A percentile compares a stretch with the other conserved stretches of the same genome.
phyloP scores from a whole-genome alignment of 1,140 invertebrate species.

The Parasteatoda tepidariorum region DNA sequence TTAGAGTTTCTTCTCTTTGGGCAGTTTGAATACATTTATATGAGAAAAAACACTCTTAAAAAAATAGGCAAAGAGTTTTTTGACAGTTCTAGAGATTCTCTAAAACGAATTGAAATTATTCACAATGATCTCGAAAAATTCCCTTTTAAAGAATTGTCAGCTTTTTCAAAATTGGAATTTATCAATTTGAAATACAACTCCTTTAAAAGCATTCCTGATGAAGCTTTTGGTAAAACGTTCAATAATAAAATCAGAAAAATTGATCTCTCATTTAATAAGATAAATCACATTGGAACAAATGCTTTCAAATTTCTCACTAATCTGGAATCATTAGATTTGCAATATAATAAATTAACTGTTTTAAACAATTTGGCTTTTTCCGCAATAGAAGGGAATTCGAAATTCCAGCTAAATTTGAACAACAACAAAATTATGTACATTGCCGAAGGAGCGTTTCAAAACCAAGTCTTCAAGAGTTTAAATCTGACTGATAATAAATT shows the following conservation, averaged over 20 bases:
- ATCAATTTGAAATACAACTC: constrained; percentile 53
- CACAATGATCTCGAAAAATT: constrained; percentile 59
- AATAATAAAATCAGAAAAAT: constrained; percentile 51
- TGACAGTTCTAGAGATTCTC: constrained; percentile 22
- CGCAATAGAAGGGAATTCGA: constrained; percentile 8
- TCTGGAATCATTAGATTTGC: constrained; percentile 49
- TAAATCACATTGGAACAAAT: constrained; percentile 54
- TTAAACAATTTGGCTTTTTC: constrained; percentile 58
- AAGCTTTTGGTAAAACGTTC: constrained; percentile 33
- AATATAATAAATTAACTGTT: constrained; percentile 55
- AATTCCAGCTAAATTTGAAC: constrained; percentile 30
- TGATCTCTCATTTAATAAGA: constrained; percentile 62
- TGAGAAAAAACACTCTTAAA: constrained; percentile 45
- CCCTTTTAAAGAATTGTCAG: constrained; percentile 48
- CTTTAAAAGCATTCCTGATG: constrained; percentile 56
- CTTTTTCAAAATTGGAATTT: constrained; percentile 52
- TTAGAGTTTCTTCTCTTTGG: constrained; percentile 27
- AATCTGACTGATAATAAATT: constrained; percentile 52
- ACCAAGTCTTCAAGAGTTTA: constrained; percentile 36
- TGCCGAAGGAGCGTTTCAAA: constrained; percentile 45
- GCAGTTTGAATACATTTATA: constrained; percentile 46
- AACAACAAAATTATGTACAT: constrained; percentile 58
- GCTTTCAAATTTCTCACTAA: constrained; percentile 42
- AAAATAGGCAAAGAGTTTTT: constrained; percentile 29
- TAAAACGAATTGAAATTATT: constrained; percentile 55